Conservation (phyloP, 2,888 invertebrate species). For the Clitarchus hookeri region DNA sequence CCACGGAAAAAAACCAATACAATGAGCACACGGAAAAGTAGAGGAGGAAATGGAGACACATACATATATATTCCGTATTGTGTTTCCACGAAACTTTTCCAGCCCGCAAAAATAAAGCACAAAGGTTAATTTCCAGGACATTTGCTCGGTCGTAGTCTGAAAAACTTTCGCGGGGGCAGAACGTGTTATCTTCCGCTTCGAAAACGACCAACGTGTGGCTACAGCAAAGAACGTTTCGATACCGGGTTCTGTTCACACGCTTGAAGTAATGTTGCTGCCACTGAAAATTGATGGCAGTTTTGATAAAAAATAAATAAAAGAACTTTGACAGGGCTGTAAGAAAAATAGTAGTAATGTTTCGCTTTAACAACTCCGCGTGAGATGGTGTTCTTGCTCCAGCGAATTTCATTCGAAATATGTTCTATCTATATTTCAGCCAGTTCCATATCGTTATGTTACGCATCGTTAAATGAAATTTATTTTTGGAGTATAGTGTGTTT, state of each 20-base stretch:
- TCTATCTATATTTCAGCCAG: too few relatives aligned
- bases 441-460: too few relatives aligned
- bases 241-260: neutral
- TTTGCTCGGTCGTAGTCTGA: neutral
- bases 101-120: neutral
- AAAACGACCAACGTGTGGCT: neutral
- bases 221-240: neutral
- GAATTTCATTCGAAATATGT: too few relatives aligned
- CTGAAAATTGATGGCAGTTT: neutral
- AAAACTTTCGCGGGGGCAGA: neutral
- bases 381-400: neutral
- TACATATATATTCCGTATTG: neutral
- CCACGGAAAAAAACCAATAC: neutral
- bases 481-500: too few relatives aligned
- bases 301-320: neutral
- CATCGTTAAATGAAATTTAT: too few relatives aligned
- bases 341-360: neutral
- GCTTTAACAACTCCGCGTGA: neutral
- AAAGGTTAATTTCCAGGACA: conserved; percentile 2
- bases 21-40: neutral
- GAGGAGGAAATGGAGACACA: neutral
- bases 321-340: neutral
- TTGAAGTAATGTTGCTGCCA: neutral
- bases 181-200: neutral
- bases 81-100: neutral